Conservation (phyloP, 2,797 vertebrate species). For the Nyctibius grandis region DNA sequence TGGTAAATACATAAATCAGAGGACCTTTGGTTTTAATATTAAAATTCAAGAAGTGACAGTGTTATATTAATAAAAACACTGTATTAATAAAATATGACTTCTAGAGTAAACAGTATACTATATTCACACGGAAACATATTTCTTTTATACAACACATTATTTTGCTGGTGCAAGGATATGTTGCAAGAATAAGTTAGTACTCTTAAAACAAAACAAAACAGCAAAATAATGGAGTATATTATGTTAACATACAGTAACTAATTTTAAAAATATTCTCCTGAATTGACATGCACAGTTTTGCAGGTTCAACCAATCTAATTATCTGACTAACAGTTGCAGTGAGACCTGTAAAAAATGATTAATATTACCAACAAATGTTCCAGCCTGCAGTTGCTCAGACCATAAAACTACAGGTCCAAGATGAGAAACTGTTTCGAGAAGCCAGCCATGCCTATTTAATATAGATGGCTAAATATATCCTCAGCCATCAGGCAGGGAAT, state of each 20-base stretch:
- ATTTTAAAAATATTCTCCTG: conserved; percentile 54
- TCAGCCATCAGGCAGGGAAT: conserved; percentile 65
- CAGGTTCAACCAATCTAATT: conserved; percentile 57
- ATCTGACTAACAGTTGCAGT: conserved; percentile 58
- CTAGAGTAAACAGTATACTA: conserved; percentile 65
- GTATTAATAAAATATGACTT: conserved; percentile 73
- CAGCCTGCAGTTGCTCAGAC: conserved; percentile 56
- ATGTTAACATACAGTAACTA: conserved; percentile 43
- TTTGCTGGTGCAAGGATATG: conserved; percentile 62
- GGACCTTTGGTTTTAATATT: conserved; percentile 69
- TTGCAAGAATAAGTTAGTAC: conserved; percentile 63
- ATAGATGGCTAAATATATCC: conserved; percentile 59
- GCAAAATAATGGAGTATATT: conserved; percentile 63
- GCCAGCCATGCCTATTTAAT: conserved; percentile 57
- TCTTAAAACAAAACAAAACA: conserved; percentile 62
- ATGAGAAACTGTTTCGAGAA: conserved; percentile 54
- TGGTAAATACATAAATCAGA: conserved; percentile 72
- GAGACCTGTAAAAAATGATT: conserved; percentile 58
- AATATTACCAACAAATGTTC: conserved; percentile 59
- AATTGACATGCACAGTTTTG: conserved; percentile 53
- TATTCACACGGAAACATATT: conserved; percentile 67
- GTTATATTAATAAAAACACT: conserved; percentile 73
- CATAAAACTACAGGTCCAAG: conserved; percentile 55
- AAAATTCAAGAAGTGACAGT: conserved; percentile 70
- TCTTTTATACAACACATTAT: conserved; percentile 68